phyloP scores from a whole-genome alignment of 2,113 vertebrate genomes.

The Tachysurus fulvidraco region DNA sequence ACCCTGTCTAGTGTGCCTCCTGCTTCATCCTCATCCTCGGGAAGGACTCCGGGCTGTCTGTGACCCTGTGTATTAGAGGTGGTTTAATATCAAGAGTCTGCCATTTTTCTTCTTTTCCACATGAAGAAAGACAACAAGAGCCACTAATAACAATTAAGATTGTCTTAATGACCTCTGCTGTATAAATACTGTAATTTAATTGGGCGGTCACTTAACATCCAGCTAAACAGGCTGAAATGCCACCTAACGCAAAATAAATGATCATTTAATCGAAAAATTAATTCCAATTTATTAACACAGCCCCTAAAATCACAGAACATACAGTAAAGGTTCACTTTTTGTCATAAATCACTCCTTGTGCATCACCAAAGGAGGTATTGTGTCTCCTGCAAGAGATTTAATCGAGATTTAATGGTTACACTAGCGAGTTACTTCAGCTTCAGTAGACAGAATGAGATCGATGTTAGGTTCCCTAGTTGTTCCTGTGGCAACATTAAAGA shows the following conservation, averaged over 20 bases:
- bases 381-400: background rate
- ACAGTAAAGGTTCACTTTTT: background rate
- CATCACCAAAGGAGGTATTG: background rate
- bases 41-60: too few relatives aligned
- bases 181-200: background rate
- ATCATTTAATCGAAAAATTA: background rate
- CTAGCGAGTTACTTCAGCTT: background rate
- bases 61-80: too few relatives aligned
- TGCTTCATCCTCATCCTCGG: too few relatives aligned
- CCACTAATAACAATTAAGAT: background rate
- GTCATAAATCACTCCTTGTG: background rate
- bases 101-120: background rate
- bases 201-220: background rate
- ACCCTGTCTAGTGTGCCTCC: too few relatives aligned
- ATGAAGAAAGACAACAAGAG: background rate
- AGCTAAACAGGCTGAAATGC: background rate
- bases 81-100: background rate
- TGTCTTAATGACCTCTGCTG: too few relatives aligned
- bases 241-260: background rate
- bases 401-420: slow-evolving; percentile 1
- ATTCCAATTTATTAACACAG: background rate
- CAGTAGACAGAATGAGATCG: background rate
- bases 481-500: background rate
- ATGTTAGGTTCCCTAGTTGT: background rate
- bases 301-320: background rate